phyloP scores from a whole-genome alignment of 2,113 vertebrate genomes.

The Neoarius graeffei region DNA sequence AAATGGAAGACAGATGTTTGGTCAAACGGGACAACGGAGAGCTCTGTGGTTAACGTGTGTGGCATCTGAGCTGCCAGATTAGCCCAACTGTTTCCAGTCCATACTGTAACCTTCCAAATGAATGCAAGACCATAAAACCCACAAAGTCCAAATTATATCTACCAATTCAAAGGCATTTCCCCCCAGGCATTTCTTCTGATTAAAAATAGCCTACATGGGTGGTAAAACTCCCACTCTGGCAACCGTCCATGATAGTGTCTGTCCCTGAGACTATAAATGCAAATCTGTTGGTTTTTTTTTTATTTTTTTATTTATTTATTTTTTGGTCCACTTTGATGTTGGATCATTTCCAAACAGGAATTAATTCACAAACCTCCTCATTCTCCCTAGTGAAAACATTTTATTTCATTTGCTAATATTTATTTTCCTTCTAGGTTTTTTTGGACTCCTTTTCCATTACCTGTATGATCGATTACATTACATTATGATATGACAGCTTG shows the following conservation, averaged over 20 bases:
- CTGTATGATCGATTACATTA: constrained; percentile 24
- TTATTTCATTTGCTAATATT: constrained; percentile 17
- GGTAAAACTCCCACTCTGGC: constrained; percentile 21
- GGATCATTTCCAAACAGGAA: not conserved
- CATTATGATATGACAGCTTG: constrained; percentile 17
- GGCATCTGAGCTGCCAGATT: constrained; percentile 35
- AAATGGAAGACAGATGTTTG: constrained; percentile 53
- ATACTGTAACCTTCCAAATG: constrained; percentile 22
- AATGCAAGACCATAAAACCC: constrained; percentile 22
- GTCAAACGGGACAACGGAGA: not conserved
- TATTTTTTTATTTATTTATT: not conserved
- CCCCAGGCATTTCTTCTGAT: not conserved
- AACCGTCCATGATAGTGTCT: not conserved
- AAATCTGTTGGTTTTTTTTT: not conserved
- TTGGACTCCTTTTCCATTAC: not conserved
- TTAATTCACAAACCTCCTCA: not conserved
- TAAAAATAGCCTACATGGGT: constrained; percentile 7
- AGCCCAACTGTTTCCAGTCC: constrained; percentile 16
- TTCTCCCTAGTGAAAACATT: not conserved
- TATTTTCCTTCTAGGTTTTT: constrained; percentile 8
- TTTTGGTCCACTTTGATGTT: not conserved
- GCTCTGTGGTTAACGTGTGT: constrained; percentile 28
- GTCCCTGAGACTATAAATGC: not conserved
- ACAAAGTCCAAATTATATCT: constrained; percentile 29
- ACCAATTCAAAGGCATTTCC: not conserved